phyloP scores from a whole-genome alignment of 2,113 vertebrate genomes.

The Mobula hypostoma region DNA sequence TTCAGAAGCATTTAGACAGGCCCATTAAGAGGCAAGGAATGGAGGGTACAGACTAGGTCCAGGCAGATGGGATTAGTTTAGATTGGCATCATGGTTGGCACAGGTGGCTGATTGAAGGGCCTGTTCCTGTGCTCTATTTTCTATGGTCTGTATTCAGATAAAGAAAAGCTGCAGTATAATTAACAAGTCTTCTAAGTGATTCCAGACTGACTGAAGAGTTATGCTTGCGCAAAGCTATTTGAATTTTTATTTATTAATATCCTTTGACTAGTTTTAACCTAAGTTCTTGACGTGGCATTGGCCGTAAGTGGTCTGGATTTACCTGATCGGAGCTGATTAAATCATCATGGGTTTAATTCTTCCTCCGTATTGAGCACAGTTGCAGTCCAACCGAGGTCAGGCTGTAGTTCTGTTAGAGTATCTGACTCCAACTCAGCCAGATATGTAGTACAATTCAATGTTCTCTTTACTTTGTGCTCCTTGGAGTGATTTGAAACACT shows the following conservation, averaged over 20 bases:
- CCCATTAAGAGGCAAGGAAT: too few species aligned
- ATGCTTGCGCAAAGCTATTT: neutral
- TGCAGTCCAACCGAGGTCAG: neutral
- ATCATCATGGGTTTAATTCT: neutral
- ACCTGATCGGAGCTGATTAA: neutral
- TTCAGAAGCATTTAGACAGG: too few species aligned
- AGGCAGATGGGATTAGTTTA: too few species aligned
- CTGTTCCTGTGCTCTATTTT: too few species aligned
- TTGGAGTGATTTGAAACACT: neutral
- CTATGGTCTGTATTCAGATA: too few species aligned
- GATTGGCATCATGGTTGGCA: too few species aligned
- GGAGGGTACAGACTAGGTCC: too few species aligned
- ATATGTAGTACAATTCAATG: neutral
- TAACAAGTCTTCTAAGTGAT: too few species aligned
- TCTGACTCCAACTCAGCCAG: neutral
- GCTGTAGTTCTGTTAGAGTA: neutral
- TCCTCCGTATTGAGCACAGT: neutral
- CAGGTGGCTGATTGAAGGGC: too few species aligned
- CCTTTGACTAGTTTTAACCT: neutral
- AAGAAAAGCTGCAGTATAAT: too few species aligned
- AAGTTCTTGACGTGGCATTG: too few species aligned
- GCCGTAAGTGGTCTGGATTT: too few species aligned
- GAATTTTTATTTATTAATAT: neutral
- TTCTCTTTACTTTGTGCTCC: neutral
- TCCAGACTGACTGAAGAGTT: neutral